phyloP scores from a whole-genome alignment of 2,888 invertebrate species.

The Schizotus pectinicornis region DNA sequence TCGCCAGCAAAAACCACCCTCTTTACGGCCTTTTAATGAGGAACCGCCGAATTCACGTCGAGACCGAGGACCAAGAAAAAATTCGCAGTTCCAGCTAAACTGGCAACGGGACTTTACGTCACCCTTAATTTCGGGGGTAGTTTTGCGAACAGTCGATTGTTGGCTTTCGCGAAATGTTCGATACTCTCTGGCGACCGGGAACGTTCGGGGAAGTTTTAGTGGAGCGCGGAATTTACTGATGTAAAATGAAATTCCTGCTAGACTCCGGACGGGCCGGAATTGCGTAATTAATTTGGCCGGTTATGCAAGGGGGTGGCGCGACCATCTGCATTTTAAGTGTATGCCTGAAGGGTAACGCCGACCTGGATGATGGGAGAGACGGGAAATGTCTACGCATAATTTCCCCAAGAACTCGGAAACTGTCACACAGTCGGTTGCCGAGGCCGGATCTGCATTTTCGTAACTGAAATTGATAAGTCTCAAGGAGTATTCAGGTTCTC shows the following conservation, averaged over 20 bases:
- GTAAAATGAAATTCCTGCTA: conserved; percentile 39
- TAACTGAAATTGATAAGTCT: too few species aligned
- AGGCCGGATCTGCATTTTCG: too few species aligned
- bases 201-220: conserved; percentile 26
- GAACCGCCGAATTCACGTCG: neutral
- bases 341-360: conserved; percentile 5
- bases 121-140: too few species aligned
- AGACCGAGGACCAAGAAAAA: too few species aligned
- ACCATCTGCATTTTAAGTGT: conserved; percentile 21
- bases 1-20: conserved; percentile 6
- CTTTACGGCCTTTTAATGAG: conserved; percentile 7
- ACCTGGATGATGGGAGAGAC: neutral
- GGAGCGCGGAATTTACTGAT: conserved; percentile 34
- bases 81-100: too few species aligned
- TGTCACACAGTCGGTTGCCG: too few species aligned
- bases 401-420: too few species aligned
- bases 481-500: too few species aligned
- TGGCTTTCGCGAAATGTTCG: conserved; percentile 10
- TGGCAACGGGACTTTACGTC: too few species aligned
- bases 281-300: conserved; percentile 32
- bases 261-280: conserved; percentile 22
- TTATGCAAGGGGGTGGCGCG: conserved; percentile 29
- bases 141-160: too few species aligned
- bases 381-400: too few species aligned
- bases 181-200: conserved; percentile 21